Percentiles rank a stretch among this genome's conserved stretches.
phyloP scores from a whole-genome alignment of 2,797 vertebrate species.

The Lateolabrax maculatus region DNA sequence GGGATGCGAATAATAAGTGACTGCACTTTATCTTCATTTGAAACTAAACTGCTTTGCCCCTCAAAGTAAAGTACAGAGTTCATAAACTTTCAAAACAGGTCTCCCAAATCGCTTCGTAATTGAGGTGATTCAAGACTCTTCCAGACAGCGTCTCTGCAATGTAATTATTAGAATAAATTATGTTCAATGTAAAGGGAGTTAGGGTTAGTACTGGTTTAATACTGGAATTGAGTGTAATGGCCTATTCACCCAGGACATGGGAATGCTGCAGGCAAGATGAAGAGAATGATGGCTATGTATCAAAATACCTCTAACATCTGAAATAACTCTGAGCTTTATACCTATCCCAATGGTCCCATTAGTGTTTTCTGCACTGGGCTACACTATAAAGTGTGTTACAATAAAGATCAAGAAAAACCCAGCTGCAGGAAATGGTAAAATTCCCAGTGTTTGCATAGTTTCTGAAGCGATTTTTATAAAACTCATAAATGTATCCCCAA shows the following conservation, averaged over 20 bases:
- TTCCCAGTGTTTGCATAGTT: conserved; percentile 46
- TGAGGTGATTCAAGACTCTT: conserved; percentile 42
- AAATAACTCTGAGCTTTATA: conserved; percentile 44
- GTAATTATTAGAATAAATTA: conserved; percentile 43
- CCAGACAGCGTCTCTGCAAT: conserved; percentile 31
- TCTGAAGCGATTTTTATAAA: conserved; percentile 58
- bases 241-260: conserved; percentile 55
- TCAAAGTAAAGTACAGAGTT: conserved; percentile 30
- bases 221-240: conserved; percentile 59
- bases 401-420: conserved; percentile 63
- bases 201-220: too few relatives aligned
- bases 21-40: too few relatives aligned
- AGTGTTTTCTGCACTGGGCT: conserved; percentile 37
- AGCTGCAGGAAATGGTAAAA: conserved; percentile 49
- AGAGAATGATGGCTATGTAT: conserved; percentile 35
- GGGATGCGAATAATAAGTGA: too few relatives aligned
- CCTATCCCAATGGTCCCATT: conserved; percentile 51
- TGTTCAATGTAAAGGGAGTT: conserved; percentile 34
- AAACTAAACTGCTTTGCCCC: too few relatives aligned
- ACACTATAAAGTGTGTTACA: conserved; percentile 52
- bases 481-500: conserved; percentile 58
- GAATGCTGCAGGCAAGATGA: conserved; percentile 48
- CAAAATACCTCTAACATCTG: conserved; percentile 55
- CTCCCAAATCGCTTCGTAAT: conserved; percentile 23
- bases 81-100: conserved; percentile 27